These are phyloP conservation scores for Muscidifurax raptorellus DNA, from an alignment of 1,140 invertebrate species.

Conservation along the genomic window DNA sequence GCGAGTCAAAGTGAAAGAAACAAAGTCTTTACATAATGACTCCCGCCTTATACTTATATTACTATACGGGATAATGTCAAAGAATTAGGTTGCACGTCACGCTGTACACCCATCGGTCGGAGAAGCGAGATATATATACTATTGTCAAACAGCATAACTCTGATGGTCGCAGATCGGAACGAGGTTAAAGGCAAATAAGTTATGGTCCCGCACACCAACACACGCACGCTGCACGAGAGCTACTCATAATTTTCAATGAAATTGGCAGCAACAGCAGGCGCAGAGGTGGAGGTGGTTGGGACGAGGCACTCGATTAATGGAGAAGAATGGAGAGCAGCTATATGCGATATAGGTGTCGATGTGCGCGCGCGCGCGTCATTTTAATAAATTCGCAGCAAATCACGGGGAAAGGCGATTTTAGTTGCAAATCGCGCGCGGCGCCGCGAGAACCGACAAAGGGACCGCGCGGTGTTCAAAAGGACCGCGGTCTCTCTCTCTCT, in stretches of 20 bases:
- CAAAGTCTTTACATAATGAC: not conserved
- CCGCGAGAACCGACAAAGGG: constrained; percentile 75
- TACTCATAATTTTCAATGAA: constrained; percentile 38
- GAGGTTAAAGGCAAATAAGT: constrained; percentile 27
- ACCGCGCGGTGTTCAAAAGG: constrained; percentile 68
- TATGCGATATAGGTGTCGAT: constrained; percentile 46
- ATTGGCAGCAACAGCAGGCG: constrained; percentile 4
- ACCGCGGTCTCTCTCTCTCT: constrained; percentile 64
- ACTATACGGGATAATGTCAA: not conserved
- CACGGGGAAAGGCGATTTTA: constrained; percentile 73
- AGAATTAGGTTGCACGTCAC: not conserved
- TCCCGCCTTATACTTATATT: not conserved
- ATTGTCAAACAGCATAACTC: not conserved
- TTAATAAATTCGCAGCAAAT: constrained; percentile 75
- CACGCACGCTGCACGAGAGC: not conserved
- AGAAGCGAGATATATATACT: too few relatives aligned
- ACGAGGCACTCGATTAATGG: constrained; percentile 33
- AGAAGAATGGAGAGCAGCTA: constrained; percentile 8
- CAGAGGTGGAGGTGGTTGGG: too few relatives aligned
- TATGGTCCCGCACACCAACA: not conserved
- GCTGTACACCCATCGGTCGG: not conserved
- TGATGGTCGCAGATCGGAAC: constrained; percentile 9
- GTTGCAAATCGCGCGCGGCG: constrained; percentile 75
- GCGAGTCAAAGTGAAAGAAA: not conserved
- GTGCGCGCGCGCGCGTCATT: constrained; percentile 60